phyloP scores from a whole-genome alignment of 2,113 vertebrate species.

The Gadus chalcogrammus region DNA sequence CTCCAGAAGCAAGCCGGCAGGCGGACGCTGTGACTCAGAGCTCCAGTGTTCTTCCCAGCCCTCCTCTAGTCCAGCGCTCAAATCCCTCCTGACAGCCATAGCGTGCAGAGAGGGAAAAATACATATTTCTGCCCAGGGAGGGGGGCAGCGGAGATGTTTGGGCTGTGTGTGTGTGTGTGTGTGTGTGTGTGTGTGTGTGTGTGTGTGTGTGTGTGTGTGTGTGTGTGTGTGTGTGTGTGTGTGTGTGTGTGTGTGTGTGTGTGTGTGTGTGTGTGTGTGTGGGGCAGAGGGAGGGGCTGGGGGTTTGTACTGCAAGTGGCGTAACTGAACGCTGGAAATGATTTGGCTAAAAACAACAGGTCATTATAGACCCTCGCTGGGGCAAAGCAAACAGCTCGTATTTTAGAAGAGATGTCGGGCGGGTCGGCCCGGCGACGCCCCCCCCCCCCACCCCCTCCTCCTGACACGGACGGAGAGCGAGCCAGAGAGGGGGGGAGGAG shows the following conservation, averaged over 20 bases:
- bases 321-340: constrained; percentile 92
- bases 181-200: too few species aligned
- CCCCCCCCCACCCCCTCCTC: too few species aligned
- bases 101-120: constrained; percentile 86
- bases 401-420: constrained; percentile 65
- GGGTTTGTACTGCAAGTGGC: constrained; percentile 41
- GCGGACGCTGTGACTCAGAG: constrained; percentile 40
- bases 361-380: constrained; percentile 87
- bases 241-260: too few species aligned
- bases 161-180: too few species aligned
- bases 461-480: neutral
- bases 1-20: neutral
- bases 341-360: constrained; percentile 95
- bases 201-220: too few species aligned
- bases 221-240: too few species aligned
- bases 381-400: constrained; percentile 94
- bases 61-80: constrained; percentile 80
- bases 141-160: constrained; percentile 4
- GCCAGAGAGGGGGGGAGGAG: neutral
- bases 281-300: constrained; percentile 45
- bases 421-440: neutral
- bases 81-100: constrained; percentile 87
- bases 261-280: too few species aligned
- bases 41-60: constrained; percentile 67
- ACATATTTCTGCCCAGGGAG: constrained; percentile 81